Evolutionary conservation across 2,113 vertebrate species (phyloP).

Genomic region (Ardeotis arabs): DNA sequence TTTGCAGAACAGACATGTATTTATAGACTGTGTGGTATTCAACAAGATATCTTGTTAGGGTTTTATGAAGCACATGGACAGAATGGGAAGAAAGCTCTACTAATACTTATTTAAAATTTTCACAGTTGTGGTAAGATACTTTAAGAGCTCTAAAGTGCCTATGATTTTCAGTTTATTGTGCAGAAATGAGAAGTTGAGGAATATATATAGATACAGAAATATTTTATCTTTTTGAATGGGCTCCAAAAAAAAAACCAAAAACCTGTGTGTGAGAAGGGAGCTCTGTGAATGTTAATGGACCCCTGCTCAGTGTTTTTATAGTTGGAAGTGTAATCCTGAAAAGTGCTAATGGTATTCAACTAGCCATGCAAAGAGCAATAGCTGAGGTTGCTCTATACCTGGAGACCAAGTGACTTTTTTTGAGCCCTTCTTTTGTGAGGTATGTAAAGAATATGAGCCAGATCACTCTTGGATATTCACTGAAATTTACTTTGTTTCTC

Average conservation of each 20-base stretch:
- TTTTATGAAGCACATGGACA: slow-evolving; percentile 20
- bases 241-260: too few relatives aligned
- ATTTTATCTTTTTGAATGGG: not conserved
- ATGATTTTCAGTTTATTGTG: not conserved
- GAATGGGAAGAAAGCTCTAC: not conserved
- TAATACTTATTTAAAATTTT: not conserved
- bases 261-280: not conserved
- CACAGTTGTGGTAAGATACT: not conserved
- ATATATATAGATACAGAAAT: not conserved
- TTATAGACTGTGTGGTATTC: not conserved
- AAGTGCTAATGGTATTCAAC: not conserved
- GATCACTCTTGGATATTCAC: not conserved
- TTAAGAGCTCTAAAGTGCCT: not conserved
- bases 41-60: not conserved
- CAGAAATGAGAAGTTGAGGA: not conserved
- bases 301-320: not conserved
- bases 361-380: not conserved
- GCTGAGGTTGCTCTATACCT: not conserved
- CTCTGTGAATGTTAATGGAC: not conserved
- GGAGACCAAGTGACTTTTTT: not conserved
- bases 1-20: slow-evolving; percentile 28
- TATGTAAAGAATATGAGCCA: not conserved
- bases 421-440: not conserved
- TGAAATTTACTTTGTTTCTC: not conserved
- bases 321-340: not conserved